Evolutionary conservation across 2,888 invertebrate species (phyloP), one percentile per base, ranked within the genome.

Genomic region (Phasia obesa): DNA sequence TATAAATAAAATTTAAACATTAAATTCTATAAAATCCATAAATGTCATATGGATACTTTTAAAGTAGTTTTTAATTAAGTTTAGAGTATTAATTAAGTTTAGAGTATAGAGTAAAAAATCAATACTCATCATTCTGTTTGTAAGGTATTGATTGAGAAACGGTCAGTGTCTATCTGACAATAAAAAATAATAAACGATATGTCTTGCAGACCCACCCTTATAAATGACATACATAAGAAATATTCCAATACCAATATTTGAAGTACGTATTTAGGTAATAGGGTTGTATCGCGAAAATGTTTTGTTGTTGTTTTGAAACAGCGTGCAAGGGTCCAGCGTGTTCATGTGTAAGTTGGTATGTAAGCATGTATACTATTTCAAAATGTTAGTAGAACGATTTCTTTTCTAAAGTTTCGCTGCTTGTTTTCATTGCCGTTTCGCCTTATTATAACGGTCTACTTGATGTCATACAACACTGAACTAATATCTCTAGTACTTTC

Each of bases 361-460:
- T 27, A n/a, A n/a, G 13, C 19, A 27, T 42, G 13, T 23, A 15
- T 27, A 5, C 27, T 23, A 2, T 47, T 2, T 67, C 27, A 27
- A 27, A 27, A 38, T 4, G 13, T 74, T 64, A 55, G 74, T 64
- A 64, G 55, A 74, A 64, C 47, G 64, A 57, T 35, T 44, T 65
- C 57, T 75, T 65, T 57, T 47, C 74, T 47, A 75, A 65, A 57
- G 35, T 55, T 47, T 69, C 67, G 64, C 64, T 49, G 59, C 53
- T 60, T 65, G 59, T 74, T 74, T 67, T 62, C 74, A 74, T 80
- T 80, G 79, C 55, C 74, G 67, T 74, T 80, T 74, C 73, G 79
- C 79, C 79, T 69, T 80, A 80, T 80, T 80, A 74, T 74, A 74
- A 74, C 74, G 80, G 74, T 80, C 67, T 74, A 80, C 74, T 80